Evolutionary conservation across 30 jellyfish, hydroid and myxozoan species (phyloP), one percentile per base, ranked within the genome.

Genomic region (Hydractinia symbiolongicarpus): DNA sequence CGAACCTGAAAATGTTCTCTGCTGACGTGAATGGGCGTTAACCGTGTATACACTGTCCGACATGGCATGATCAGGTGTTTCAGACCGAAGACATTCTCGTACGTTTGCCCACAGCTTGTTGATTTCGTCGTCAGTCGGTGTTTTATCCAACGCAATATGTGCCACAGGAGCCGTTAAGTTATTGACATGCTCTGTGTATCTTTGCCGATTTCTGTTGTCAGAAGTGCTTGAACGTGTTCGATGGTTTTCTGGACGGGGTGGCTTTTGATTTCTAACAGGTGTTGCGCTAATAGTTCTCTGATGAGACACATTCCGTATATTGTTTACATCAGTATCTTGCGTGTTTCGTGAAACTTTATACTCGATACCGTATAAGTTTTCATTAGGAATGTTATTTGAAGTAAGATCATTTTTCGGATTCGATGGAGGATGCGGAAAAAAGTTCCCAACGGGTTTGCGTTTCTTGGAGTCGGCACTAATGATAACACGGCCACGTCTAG

Each of bases 61-160:
- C 4, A 83, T 67, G 9, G 94, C 97, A 64, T 84, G 88, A 15
- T 78, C 83, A 0, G 95, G 88, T 1, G 92, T 81, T 56, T 90
- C 82, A 10, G 88, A 64, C 4, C 81, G 72, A 67, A 93, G 79
- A 73, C 96, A 87, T 55, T 89, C 82, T 56, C 95, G 84, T 11
- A 93, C 98, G 21, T 93, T 88, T 58, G 80, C 79, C 98, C 98
- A 93, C 50, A 93, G 88, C 16, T 78, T 89, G 72, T 93, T 84
- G 50, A 93, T 93, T 64, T 93, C 98, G 40, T 93, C 98, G 66
- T 93, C 98, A 5, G 98, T 93, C 13, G 98, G 98, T 10, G 98
- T 93, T 79, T 87, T 93, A 80, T 93, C 83, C 53, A 91, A 76
- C n/a, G 93, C 57, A 16, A 76, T 72, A 75, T 19, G 74, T n/a